Evolutionary conservation across 2,797 vertebrate genomes (phyloP).

Genomic region (Tragopan temminckii): DNA sequence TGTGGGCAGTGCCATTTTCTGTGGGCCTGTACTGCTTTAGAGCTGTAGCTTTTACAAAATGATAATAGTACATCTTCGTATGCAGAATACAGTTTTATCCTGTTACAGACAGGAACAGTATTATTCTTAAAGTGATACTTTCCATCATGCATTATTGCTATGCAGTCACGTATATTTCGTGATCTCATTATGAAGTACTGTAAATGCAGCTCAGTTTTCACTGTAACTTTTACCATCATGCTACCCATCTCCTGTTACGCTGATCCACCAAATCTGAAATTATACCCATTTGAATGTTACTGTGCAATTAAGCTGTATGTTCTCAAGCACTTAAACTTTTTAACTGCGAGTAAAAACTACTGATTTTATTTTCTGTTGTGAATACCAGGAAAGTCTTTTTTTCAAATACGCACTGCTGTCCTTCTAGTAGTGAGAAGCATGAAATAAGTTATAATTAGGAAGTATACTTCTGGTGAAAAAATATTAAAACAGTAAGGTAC

Average conservation of each 20-base stretch:
- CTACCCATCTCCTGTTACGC: background rate
- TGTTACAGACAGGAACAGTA: background rate
- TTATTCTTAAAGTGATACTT: background rate
- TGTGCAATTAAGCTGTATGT: background rate
- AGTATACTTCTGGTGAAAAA: background rate
- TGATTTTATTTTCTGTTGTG: background rate
- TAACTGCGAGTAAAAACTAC: background rate
- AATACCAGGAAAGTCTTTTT: background rate
- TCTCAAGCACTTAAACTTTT: background rate
- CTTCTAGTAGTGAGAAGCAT: background rate
- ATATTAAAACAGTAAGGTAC: background rate
- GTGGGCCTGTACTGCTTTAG: background rate
- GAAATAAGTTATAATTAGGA: background rate
- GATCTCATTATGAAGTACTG: background rate
- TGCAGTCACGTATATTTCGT: fast-evolving
- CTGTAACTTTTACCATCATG: background rate
- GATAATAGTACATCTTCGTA: background rate
- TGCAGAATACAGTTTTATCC: background rate
- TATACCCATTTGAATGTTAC: background rate
- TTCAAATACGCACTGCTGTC: background rate
- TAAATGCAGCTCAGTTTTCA: background rate
- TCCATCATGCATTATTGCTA: background rate
- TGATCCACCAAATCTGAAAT: background rate
- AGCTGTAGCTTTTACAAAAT: background rate
- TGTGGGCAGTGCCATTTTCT: background rate